Evolutionary conservation across 2,797 vertebrate species (phyloP).

Genomic region (Sebastes flavidus): DNA sequence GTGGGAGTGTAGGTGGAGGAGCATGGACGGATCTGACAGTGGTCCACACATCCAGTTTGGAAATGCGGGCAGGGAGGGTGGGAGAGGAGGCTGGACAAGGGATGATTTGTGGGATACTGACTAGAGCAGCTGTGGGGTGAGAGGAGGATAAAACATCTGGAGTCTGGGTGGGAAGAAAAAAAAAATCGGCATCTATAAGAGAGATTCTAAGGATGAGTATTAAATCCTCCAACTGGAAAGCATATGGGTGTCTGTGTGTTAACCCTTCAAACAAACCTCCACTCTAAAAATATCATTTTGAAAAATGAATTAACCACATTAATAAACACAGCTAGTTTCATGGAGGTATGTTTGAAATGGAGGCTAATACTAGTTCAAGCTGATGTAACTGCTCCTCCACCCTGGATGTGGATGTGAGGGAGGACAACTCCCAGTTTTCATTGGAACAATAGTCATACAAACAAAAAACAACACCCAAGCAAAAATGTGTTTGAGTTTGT

Average conservation of each 20-base stretch:
- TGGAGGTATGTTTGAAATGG: slow-evolving; percentile 2
- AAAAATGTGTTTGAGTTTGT: slow-evolving; percentile 26
- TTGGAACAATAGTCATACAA: slow-evolving; percentile 55
- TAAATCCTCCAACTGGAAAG: slow-evolving; percentile 2
- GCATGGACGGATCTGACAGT: slow-evolving; percentile 15
- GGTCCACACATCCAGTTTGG: slow-evolving; percentile 19
- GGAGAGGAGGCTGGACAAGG: slow-evolving; percentile 15
- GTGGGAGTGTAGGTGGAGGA: slow-evolving; percentile 22
- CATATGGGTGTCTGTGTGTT: background rate
- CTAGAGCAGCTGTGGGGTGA: slow-evolving; percentile 36
- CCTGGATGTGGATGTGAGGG: slow-evolving; percentile 50
- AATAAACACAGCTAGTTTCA: background rate
- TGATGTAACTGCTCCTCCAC: slow-evolving; percentile 68
- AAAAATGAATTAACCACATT: background rate
- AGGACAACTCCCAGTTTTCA: slow-evolving; percentile 60
- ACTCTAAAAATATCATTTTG: slow-evolving; percentile 6
- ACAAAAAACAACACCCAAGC: slow-evolving; percentile 53
- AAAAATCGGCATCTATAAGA: slow-evolving; percentile 11
- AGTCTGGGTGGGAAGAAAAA: slow-evolving; percentile 11
- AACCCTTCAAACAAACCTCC: background rate
- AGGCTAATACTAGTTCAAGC: slow-evolving; percentile 12
- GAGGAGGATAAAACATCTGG: slow-evolving; percentile 61
- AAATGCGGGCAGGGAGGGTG: background rate
- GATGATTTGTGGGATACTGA: slow-evolving; percentile 58
- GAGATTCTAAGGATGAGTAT: background rate